These are phyloP conservation scores for Anorthoa munda DNA, from an alignment of 2,888 invertebrate species.

Conservation along the genomic window DNA sequence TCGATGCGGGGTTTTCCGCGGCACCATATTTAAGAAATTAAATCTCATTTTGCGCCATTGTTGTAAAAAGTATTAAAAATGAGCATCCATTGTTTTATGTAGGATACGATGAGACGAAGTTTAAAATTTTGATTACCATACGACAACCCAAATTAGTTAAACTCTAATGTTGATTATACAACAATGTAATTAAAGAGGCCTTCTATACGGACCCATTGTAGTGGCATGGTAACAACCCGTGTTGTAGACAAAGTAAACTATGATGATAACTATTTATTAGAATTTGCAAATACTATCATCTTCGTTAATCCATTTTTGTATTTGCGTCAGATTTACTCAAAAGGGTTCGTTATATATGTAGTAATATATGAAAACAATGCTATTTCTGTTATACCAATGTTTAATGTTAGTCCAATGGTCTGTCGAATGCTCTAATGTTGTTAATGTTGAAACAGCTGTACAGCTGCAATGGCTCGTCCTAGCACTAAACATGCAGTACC, in stretches of 20 bases:
- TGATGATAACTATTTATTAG: background rate
- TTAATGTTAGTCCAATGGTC: slow-evolving; percentile 37
- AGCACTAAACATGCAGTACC: slow-evolving; percentile 20
- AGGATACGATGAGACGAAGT: too few relatives aligned
- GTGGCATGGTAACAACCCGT: background rate
- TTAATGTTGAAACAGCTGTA: slow-evolving; percentile 48
- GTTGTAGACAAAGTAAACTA: background rate
- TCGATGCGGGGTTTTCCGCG: background rate
- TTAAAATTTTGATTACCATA: background rate
- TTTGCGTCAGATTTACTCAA: background rate
- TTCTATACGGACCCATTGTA: background rate
- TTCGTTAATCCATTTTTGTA: background rate
- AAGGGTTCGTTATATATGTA: background rate
- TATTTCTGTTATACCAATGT: slow-evolving; percentile 18
- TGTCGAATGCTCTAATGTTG: slow-evolving; percentile 25
- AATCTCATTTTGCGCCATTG: background rate
- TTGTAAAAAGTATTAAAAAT: background rate
- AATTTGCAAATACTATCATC: background rate
- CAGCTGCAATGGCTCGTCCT: slow-evolving; percentile 32
- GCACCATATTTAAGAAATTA: background rate
- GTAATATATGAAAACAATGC: background rate
- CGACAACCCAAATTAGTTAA: background rate
- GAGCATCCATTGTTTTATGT: background rate
- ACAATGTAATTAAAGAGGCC: background rate
- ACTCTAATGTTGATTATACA: too few relatives aligned